Evolutionary conservation across 1,140 invertebrate genomes (phyloP).

Genomic region (Temnothorax longispinosus): DNA sequence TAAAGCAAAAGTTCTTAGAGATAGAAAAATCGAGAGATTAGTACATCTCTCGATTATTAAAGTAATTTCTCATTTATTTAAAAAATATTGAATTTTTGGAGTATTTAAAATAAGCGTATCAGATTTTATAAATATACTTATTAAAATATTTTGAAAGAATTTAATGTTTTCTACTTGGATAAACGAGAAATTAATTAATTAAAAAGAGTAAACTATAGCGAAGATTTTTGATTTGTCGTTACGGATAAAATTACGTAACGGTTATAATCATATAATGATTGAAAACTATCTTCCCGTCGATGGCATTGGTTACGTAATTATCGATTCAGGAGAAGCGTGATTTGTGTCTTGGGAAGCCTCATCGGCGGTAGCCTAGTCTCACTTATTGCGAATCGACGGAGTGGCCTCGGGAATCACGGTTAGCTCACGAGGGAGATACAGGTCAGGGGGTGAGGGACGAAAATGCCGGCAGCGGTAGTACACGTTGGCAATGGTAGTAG

Average conservation of each 20-base stretch:
- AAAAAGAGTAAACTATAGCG: not conserved
- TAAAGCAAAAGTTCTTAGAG: not conserved
- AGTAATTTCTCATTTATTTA: not conserved
- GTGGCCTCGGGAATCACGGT: constrained; percentile 29
- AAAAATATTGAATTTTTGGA: not conserved
- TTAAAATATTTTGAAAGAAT: not conserved
- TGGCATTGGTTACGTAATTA: constrained; percentile 9
- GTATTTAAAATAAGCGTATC: no score
- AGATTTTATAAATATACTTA: not conserved
- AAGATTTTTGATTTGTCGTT: not conserved
- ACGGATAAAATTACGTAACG: not conserved
- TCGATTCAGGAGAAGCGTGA: constrained; percentile 16
- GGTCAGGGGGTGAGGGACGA: not conserved
- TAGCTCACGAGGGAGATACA: constrained; percentile 31
- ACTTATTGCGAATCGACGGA: constrained; percentile 43
- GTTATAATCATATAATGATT: not conserved
- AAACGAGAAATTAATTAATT: not conserved
- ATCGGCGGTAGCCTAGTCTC: not conserved
- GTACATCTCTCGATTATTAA: not conserved
- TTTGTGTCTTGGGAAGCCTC: constrained; percentile 23
- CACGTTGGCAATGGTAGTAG: not conserved
- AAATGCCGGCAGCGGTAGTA: constrained; percentile 42
- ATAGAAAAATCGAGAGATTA: not conserved
- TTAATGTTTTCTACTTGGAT: not conserved
- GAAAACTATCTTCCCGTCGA: not conserved